Conservation (phyloP, 2,888 invertebrate genomes). For the Cheilosia variabilis region DNA sequence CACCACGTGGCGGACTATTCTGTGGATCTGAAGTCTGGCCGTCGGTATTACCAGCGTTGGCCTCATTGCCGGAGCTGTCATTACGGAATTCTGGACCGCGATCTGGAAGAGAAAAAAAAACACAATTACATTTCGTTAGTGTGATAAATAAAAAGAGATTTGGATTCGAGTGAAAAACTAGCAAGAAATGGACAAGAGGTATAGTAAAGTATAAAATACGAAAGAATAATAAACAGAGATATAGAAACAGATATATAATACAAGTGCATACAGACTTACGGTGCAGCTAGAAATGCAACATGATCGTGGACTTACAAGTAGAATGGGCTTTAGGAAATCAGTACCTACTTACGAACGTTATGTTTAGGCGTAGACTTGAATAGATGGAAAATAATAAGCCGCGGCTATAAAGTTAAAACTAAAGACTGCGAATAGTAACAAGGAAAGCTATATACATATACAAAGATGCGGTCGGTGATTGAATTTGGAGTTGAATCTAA, state of each 20-base stretch:
- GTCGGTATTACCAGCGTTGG: constrained; percentile 86
- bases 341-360: constrained; percentile 28
- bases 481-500: too few relatives aligned
- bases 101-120: constrained; percentile 77
- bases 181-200: constrained; percentile 37
- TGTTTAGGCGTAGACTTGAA: too few relatives aligned
- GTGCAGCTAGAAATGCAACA: constrained; percentile 39
- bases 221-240: constrained; percentile 24
- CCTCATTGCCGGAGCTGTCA: constrained; percentile 85
- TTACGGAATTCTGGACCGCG: constrained; percentile 81
- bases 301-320: constrained; percentile 45
- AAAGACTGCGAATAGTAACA: too few relatives aligned
- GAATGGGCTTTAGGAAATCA: constrained; percentile 1
- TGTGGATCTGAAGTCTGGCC: constrained; percentile 87
- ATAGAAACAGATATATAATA: constrained; percentile 45
- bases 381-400: too few relatives aligned
- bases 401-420: too few relatives aligned
- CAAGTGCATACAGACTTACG: constrained; percentile 64
- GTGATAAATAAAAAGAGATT: neutral
- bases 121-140: neutral
- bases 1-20: constrained; percentile 85
- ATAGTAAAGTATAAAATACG: constrained; percentile 41
- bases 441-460: too few relatives aligned
- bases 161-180: constrained; percentile 3
- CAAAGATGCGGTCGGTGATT: too few relatives aligned